Base-by-base conservation (phyloP, 64 coral and sea anemone genomes). In the Dendrophyllia cribrosa region DNA sequence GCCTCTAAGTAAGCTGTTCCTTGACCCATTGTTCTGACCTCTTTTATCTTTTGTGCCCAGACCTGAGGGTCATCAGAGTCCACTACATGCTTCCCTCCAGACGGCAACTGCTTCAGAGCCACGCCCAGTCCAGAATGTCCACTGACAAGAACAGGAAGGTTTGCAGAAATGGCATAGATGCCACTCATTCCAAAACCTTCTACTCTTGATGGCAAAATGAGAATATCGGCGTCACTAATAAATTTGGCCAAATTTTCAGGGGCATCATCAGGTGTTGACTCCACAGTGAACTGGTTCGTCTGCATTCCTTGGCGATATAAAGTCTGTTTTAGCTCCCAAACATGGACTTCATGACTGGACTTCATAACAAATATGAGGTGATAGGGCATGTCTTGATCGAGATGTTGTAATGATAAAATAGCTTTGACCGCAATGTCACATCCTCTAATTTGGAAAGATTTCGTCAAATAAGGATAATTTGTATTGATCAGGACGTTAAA, bases 351-450 rank as follows among this genome's bases (percentile, higher is more conserved):
- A 64, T 20, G 5, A 19, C 0, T 17, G 24, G 26, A 8, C 3
- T 22, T 47, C 26, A 44, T 16, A 45, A 16, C 34, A 73, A 73
- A 44, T 15, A 73, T 5, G 14, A 73, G 25, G 70, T 73, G 70
- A 73, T 73, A 73, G 8, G 70, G 46, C 3, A 15, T 47, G 70
- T 73, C 43, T 14, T 45, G 34, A 34, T 34, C 34, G 34, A 34
- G 34, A 34, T 34, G 34, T 34, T 34, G 25, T 10, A 73, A 47
- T 17, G 16, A 73, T 47, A 17, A 47, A 5, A 73, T 13, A 6
- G 70, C 70, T 47, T 73, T 44, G 13, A 73, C 9, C 13, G 26
- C 70, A 73, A 73, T 73, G 70, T 73, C 70, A 73, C 70, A 73
- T 45, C 70, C 70, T 73, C 17, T 73, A 22, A 44, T 8, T 15